Base-by-base conservation (phyloP, 2,888 invertebrate species). In the Ophonus ardosiacus region DNA sequence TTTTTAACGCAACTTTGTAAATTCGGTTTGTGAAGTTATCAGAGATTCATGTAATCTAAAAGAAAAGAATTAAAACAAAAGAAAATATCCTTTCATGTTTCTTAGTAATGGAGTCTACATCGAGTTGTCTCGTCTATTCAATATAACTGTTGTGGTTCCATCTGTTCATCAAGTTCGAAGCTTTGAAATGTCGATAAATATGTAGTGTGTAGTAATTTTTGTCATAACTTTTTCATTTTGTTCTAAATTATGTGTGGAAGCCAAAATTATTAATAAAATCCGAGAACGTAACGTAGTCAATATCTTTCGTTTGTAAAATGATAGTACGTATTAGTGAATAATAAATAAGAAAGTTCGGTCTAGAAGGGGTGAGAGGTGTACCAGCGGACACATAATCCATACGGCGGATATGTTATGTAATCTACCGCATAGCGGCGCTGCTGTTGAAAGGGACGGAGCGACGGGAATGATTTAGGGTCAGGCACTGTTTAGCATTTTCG, bases 401-500 rank as follows among this genome's bases (percentile, higher is more conserved):
- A 82, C 56, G 56, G 38, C 7, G 79, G 31, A 24, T 21, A 13
- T 43, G 57, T 71, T 56, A 51, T 31, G 56, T 56, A 71, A 51
- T 56, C 71, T 57, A 17, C 71, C 82, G 24, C 71, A 57, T 7
- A 51, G 82, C 71, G 43, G 81, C 82, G 57, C 65, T 68, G 56
- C n/a, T n/a, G 38, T 38, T 17, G 68, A 4, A 24, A 10, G 15
- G 40, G 6, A 7, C 10, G 63, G 2, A 38, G 17, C 0, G 18
- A 21, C 43, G 43, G 40, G 40, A 43, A 13, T 21, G 7, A 38
- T 38, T 61, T 57, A 74, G 59, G 57, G 74, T 83, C 83, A 82
- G 71, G 82, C 74, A 74, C 38, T 82, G 74, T 57, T 82, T 71
- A 68, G 82, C 85, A 85, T 89, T 87, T 90, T 89, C 90, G 89